Evolutionary conservation across 2,797 vertebrate species (phyloP).

Genomic region (Uromys caudimaculatus): DNA sequence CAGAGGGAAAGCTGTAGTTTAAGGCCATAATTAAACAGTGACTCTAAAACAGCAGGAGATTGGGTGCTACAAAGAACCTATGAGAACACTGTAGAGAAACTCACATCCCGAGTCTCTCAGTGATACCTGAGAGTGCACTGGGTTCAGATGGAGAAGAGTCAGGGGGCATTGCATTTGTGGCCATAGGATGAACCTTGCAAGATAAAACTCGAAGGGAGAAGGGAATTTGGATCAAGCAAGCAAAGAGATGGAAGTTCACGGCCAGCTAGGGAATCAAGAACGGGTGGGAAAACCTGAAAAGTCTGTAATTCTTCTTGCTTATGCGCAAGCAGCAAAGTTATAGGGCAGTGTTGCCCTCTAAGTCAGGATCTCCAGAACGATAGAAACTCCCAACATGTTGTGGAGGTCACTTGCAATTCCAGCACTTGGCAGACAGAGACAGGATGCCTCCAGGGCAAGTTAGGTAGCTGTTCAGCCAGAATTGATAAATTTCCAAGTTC

Average conservation of each 20-base stretch:
- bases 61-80: neutral
- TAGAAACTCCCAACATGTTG: neutral
- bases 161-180: neutral
- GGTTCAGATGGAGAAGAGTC: neutral
- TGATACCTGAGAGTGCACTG: neutral
- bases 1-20: conserved; percentile 14
- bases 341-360: neutral
- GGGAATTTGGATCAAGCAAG: neutral
- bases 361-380: neutral
- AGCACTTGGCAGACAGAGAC: neutral
- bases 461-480: no score
- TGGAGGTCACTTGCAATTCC: neutral
- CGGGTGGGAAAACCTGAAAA: neutral
- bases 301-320: neutral
- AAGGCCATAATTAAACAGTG: neutral
- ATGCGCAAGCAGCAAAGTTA: neutral
- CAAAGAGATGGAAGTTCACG: neutral
- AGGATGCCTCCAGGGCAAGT: no score
- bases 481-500: neutral
- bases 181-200: neutral
- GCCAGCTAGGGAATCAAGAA: neutral
- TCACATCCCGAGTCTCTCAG: neutral
- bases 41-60: neutral
- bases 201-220: neutral
- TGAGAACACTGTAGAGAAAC: neutral